A percentile compares a stretch with the other conserved stretches of the same genome.
These are phyloP conservation scores for Zosterops lateralis DNA, from an alignment of 2,113 vertebrate genomes.

Conservation along the genomic window DNA sequence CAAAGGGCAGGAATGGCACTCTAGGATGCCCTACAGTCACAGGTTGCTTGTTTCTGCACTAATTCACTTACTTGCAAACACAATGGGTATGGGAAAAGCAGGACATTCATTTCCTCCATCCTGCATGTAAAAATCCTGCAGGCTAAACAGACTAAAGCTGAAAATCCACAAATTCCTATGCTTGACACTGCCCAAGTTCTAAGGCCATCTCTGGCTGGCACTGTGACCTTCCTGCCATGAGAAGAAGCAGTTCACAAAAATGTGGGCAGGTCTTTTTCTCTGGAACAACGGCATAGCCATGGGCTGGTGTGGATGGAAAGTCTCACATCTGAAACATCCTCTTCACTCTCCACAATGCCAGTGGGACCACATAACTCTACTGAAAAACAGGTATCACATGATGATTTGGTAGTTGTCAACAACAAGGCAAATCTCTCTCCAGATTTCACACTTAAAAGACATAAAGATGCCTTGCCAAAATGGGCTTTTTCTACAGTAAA, in stretches of 20 bases:
- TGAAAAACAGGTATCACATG: slow-evolving; percentile 63
- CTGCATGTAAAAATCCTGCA: not conserved
- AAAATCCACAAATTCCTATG: not conserved
- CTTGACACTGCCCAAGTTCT: not conserved
- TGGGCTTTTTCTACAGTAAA: not conserved
- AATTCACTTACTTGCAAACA: not conserved
- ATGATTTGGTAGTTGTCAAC: not conserved
- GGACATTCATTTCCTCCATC: not conserved
- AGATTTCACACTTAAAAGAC: slow-evolving; percentile 7
- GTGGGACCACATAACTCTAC: not conserved
- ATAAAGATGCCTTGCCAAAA: slow-evolving; percentile 10
- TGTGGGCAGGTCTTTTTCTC: not conserved
- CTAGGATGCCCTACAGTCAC: not conserved
- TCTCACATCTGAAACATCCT: not conserved
- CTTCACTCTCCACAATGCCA: not conserved
- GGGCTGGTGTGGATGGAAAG: slow-evolving; percentile 1
- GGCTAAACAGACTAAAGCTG: not conserved
- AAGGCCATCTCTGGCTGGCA: not conserved
- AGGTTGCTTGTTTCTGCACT: not conserved
- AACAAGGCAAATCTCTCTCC: not conserved
- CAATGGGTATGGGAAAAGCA: not conserved
- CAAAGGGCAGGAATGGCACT: not conserved
- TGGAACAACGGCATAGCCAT: not conserved
- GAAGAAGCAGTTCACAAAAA: not conserved
- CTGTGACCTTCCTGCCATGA: not conserved